These are phyloP conservation scores for Marcusenius ussheri DNA, from an alignment of 2,113 vertebrate genomes.

Conservation along the genomic window DNA sequence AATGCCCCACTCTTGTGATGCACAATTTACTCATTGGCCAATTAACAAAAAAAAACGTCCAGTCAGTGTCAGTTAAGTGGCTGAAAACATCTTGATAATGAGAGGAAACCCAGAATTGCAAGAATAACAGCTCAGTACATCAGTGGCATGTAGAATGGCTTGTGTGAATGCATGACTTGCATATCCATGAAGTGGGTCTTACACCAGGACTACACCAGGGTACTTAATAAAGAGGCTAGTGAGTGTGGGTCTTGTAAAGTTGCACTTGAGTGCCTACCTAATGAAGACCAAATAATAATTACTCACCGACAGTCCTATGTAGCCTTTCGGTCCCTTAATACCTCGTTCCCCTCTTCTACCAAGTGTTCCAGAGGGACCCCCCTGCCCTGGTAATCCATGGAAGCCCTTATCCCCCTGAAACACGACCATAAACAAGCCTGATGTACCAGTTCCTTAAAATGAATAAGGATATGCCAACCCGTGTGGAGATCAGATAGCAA, in stretches of 20 bases:
- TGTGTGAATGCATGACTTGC: background rate
- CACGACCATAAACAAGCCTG: background rate
- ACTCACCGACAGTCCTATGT: slow-evolving; percentile 64
- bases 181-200: background rate
- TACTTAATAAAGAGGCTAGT: background rate
- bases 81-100: background rate
- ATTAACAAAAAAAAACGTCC: background rate
- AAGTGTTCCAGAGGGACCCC: slow-evolving; percentile 57
- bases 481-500: background rate
- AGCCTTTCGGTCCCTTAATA: slow-evolving; percentile 68
- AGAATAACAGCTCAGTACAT: background rate
- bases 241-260: background rate
- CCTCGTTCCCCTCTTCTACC: slow-evolving; percentile 63
- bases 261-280: background rate
- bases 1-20: background rate
- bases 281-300: slow-evolving; percentile 10
- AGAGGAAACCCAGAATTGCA: background rate
- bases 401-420: slow-evolving; percentile 63
- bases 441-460: background rate
- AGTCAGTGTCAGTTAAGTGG: background rate
- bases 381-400: slow-evolving; percentile 56
- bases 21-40: background rate
- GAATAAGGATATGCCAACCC: background rate
- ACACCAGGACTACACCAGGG: background rate
- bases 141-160: background rate